Conservation (phyloP, 2,113 vertebrate species). For the Macroglossus sobrinus region DNA sequence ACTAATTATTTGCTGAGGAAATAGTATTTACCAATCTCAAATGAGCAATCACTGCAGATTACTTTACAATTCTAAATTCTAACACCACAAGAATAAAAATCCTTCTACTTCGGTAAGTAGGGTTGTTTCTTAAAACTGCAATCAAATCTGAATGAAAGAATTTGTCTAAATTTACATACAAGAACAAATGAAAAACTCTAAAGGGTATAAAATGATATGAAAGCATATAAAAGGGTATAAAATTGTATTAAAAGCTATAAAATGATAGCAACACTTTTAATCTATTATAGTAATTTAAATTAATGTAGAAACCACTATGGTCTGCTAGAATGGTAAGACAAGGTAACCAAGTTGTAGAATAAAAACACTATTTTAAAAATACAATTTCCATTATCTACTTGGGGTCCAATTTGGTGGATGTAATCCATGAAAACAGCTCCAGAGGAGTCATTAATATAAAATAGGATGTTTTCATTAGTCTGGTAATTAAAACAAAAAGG, state of each 20-base stretch:
- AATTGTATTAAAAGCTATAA: neutral
- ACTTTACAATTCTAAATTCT: conserved; percentile 5
- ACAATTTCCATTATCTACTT: conserved; percentile 13
- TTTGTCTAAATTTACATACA: neutral
- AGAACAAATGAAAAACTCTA: neutral
- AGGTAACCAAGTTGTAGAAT: conserved; percentile 18
- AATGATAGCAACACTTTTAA: neutral
- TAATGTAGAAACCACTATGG: neutral
- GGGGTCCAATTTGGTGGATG: neutral
- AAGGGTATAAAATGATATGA: neutral
- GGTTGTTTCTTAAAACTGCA: conserved; percentile 10
- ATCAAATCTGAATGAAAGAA: neutral
- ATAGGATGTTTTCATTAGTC: neutral
- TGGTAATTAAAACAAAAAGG: conserved; percentile 30
- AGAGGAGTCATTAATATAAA: conserved; percentile 19
- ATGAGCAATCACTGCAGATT: neutral
- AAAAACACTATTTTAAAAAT: conserved; percentile 19
- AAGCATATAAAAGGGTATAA: neutral
- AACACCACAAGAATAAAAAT: neutral
- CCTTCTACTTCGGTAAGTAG: neutral
- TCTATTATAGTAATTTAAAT: neutral
- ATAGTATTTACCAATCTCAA: neutral
- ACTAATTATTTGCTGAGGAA: neutral
- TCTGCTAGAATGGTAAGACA: neutral
- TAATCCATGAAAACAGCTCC: conserved; percentile 41